A percentile compares a stretch with the other conserved stretches of the same genome.
phyloP scores from a whole-genome alignment of 2,888 invertebrate genomes.

The Pachycephus smyrnensis region DNA sequence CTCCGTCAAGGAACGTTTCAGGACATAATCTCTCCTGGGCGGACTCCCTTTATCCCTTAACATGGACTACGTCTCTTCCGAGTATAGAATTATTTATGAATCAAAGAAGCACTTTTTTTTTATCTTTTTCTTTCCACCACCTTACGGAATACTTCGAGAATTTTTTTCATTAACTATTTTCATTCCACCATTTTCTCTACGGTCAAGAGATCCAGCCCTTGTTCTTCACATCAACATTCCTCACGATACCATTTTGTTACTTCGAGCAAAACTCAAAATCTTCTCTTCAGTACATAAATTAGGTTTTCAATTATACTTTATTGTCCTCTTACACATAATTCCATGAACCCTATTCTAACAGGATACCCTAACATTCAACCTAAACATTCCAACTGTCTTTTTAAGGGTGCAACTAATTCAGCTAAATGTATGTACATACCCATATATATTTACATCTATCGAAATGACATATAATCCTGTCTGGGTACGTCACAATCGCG shows the following conservation, averaged over 20 bases:
- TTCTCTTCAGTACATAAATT: neutral
- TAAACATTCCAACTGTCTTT: neutral
- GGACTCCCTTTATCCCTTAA: constrained; percentile 9
- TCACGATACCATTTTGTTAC: neutral
- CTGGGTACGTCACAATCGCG: neutral
- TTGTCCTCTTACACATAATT: neutral
- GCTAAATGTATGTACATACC: neutral
- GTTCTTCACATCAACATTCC: neutral
- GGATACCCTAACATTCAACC: neutral
- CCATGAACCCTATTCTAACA: neutral
- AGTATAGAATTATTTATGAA: neutral
- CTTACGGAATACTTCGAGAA: too few relatives aligned
- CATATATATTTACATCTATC: too few relatives aligned
- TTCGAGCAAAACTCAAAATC: neutral
- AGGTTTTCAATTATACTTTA: neutral
- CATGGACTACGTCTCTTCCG: constrained; percentile 14
- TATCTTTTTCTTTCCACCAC: neutral
- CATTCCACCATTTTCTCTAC: neutral
- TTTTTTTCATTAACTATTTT: neutral
- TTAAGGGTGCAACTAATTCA: neutral
- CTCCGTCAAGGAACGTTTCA: constrained; percentile 16
- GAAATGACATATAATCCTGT: neutral
- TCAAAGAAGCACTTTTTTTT: neutral
- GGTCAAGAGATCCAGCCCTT: neutral
- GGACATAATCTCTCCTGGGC: constrained; percentile 30